phyloP scores from a whole-genome alignment of 2,113 vertebrate genomes.

The Argyrosomus japonicus region DNA sequence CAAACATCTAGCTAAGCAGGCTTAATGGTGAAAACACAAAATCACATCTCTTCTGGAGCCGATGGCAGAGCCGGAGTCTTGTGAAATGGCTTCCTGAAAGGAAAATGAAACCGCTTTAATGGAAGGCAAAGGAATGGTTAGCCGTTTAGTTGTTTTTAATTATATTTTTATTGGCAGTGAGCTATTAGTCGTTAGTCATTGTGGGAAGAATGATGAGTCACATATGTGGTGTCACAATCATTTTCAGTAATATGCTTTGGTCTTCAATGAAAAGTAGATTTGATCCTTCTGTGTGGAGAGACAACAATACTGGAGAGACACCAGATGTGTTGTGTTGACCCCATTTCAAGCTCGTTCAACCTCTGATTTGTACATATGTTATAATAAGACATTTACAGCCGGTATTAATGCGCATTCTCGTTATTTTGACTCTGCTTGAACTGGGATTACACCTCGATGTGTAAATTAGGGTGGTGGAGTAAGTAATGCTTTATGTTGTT shows the following conservation, averaged over 20 bases:
- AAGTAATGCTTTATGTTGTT: no score
- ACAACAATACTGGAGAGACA: not conserved
- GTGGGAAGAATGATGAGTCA: not conserved
- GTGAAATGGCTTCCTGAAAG: not conserved
- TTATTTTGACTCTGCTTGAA: not conserved
- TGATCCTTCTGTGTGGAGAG: not conserved
- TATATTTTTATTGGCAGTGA: not conserved
- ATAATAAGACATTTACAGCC: not conserved
- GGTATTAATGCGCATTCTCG: not conserved
- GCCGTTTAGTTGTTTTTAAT: not conserved
- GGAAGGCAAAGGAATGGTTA: not conserved
- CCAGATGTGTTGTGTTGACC: not conserved
- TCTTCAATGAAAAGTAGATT: not conserved
- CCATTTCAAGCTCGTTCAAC: not conserved
- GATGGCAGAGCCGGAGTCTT: not conserved
- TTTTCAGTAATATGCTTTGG: not conserved
- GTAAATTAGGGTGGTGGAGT: no score
- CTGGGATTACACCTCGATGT: no score
- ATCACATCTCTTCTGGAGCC: not conserved
- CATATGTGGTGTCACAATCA: not conserved
- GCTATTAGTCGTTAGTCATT: not conserved
- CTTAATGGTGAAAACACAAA: not conserved
- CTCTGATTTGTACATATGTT: not conserved
- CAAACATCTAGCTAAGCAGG: not conserved
- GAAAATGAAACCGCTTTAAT: not conserved